Base-by-base conservation (phyloP, 1,140 invertebrate genomes). In the Drepana arcuata region DNA sequence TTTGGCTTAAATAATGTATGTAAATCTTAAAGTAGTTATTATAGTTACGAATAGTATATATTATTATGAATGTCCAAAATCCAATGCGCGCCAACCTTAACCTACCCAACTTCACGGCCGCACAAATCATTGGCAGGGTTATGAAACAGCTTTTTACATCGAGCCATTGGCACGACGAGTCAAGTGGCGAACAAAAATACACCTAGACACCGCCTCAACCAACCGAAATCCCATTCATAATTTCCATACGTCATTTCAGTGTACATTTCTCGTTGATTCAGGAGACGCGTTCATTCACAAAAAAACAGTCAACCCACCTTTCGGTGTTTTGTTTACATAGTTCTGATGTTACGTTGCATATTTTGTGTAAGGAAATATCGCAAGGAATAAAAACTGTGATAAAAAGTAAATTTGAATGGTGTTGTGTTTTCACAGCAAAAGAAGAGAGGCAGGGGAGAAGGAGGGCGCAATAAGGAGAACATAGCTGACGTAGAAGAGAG, bases 161-260 rank as follows among this genome's bases (percentile, higher is more conserved):
- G 31, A 58, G 32, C 60, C 52, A 73, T 73, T 65, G 60, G 60
- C 63, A 62, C 61, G 50, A 41, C 34, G 41, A 64, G 53, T 75
- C 71, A 69, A 77, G 72, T 73, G 71, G 59, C 31, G 50, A 46
- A 65, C 58, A 57, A 55, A 74, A 79, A 77, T 77, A 79, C 53
- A 59, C 44, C 47, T 53, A 71, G 49, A 72, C 58, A 56, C 41
- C 53, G 65, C 59, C 58, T 55, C 41, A 51, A 63, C 61, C 68
- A 63, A 60, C 63, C 52, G 45, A 15, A 41, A 35, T 27, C 39
- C 21, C 51, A 51, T 45, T 47, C 69, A 72, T 63, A 65, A 72
- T 63, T 64, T 36, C 43, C 46, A 43, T 35, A 60, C 59, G 47
- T 51, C 50, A 62, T 34, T 14, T 24, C 30, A 25, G 36, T 32